A percentile compares a stretch with the other conserved stretches of the same genome.
Conservation (phyloP, 2,113 vertebrate genomes). For the Mormoops blainvillei region DNA sequence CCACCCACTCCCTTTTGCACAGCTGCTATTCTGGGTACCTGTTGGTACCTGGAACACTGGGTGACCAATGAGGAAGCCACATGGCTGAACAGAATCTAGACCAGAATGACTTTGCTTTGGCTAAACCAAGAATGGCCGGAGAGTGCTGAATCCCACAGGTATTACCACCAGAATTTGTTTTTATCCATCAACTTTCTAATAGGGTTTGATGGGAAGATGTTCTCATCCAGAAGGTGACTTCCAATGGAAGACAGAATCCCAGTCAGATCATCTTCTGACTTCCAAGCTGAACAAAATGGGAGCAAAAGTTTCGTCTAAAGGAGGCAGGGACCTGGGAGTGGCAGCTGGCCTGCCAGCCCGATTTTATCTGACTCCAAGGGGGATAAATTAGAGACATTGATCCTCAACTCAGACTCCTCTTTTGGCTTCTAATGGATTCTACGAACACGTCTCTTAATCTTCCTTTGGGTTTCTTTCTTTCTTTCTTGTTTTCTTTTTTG, state of each 20-base stretch:
- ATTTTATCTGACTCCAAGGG: not conserved
- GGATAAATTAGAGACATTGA: not conserved
- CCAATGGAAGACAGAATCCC: not conserved
- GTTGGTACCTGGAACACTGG: not conserved
- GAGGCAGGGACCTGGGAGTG: not conserved
- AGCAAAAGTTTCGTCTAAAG: not conserved
- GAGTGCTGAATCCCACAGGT: rapidly evolving
- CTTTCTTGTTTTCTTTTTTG: not conserved
- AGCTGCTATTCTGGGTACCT: not conserved
- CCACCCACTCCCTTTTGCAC: rapidly evolving
- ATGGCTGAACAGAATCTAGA: not conserved
- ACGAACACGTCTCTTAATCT: not conserved
- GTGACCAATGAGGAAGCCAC: not conserved
- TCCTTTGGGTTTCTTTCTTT: no score
- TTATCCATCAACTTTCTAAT: not conserved
- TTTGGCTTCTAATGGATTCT: not conserved
- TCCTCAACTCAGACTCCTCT: not conserved
- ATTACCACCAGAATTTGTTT: not conserved
- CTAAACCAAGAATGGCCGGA: not conserved
- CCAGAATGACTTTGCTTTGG: not conserved
- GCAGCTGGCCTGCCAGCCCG: not conserved
- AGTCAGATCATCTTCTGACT: not conserved
- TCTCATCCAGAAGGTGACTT: not conserved
- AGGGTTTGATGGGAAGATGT: not conserved
- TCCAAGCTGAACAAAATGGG: not conserved